Conservation (phyloP, 2,888 invertebrate genomes). For the Amblyjoppa fuscipennis region DNA sequence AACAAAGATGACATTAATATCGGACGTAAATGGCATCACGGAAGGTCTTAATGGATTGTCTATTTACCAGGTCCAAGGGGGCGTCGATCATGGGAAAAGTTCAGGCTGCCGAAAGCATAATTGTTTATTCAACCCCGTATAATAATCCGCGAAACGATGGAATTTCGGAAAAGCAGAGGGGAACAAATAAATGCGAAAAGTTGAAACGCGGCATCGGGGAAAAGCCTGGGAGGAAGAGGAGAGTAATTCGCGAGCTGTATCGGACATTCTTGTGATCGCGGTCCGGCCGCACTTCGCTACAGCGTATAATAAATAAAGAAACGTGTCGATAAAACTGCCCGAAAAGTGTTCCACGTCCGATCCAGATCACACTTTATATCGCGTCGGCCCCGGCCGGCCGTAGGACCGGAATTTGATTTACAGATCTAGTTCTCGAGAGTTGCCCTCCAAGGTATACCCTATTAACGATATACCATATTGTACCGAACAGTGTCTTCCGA, state of each 20-base stretch:
- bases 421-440: slow-evolving; percentile 48
- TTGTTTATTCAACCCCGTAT: neutral
- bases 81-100: neutral
- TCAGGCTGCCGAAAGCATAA: neutral
- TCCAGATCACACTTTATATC: slow-evolving; percentile 70
- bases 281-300: slow-evolving; percentile 52
- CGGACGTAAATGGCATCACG: neutral
- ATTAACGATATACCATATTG: slow-evolving; percentile 18
- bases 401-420: slow-evolving; percentile 55
- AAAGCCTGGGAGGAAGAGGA: slow-evolving; percentile 6
- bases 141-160: neutral
- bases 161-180: neutral
- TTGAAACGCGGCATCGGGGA: neutral
- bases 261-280: slow-evolving; percentile 46
- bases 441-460: slow-evolving; percentile 41
- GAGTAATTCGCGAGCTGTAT: slow-evolving; percentile 50
- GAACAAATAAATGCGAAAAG: neutral
- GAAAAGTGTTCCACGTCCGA: slow-evolving; percentile 71
- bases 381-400: slow-evolving; percentile 31
- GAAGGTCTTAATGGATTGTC: neutral
- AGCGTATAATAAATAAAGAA: slow-evolving; percentile 75
- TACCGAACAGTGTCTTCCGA: slow-evolving; percentile 32
- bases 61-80: neutral
- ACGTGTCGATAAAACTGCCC: slow-evolving; percentile 75
- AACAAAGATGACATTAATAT: neutral